Conservation (phyloP, 1,140 invertebrate species). For the Limonius californicus region DNA sequence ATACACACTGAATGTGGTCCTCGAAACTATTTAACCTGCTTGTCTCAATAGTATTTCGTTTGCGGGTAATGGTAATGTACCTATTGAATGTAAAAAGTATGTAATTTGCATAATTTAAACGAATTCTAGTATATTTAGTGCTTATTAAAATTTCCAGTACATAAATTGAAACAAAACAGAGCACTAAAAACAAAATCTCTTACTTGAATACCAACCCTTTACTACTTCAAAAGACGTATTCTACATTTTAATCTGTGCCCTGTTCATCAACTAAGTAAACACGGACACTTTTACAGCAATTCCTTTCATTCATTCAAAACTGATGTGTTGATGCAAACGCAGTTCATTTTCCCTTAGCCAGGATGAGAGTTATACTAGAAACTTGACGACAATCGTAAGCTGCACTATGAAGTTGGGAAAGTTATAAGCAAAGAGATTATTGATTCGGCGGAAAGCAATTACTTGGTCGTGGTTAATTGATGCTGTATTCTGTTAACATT, state of each 20-base stretch:
- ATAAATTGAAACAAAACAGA: too few species aligned
- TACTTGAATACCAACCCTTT: conserved; percentile 21
- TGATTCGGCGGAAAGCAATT: neutral
- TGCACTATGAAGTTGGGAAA: neutral
- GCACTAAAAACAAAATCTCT: too few species aligned
- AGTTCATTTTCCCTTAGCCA: conserved; percentile 2
- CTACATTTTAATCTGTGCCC: conserved; percentile 22
- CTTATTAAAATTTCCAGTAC: too few species aligned
- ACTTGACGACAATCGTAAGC: neutral
- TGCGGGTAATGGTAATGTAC: too few species aligned
- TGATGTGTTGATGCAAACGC: conserved; percentile 8
- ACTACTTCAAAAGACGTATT: conserved; percentile 24
- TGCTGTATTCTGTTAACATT: conserved; percentile 7
- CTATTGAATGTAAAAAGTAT: too few species aligned
- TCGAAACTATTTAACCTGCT: too few species aligned
- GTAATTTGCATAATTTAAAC: too few species aligned
- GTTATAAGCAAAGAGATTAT: neutral
- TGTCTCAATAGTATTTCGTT: too few species aligned
- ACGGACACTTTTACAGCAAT: conserved; percentile 23
- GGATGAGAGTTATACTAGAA: neutral
- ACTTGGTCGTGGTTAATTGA: conserved; percentile 7
- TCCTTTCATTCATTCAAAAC: conserved; percentile 24
- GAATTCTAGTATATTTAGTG: too few species aligned
- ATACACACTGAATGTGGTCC: too few species aligned
- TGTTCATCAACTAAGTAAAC: conserved; percentile 29